Evolutionary conservation across 2,888 invertebrate genomes (phyloP).

Genomic region (Ophioninae sp.): DNA sequence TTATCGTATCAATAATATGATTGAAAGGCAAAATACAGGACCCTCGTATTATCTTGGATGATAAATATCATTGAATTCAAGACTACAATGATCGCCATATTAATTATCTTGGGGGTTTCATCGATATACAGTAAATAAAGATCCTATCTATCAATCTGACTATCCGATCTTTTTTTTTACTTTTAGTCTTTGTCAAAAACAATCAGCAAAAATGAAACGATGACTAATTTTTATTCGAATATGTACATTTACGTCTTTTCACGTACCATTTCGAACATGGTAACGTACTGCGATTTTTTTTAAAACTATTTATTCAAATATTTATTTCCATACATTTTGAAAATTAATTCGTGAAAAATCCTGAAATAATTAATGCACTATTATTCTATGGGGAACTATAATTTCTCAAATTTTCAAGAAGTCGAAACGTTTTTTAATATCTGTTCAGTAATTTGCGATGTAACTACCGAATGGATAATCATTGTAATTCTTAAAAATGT

Average conservation of each 20-base stretch:
- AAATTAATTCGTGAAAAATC: neutral
- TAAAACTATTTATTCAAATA: neutral
- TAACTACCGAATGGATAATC: too few species aligned
- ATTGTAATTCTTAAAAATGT: too few species aligned
- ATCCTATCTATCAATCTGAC: slow-evolving; percentile 30
- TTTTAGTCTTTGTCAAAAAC: slow-evolving; percentile 25
- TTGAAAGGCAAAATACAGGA: neutral
- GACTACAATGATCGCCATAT: neutral
- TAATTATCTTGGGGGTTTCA: slow-evolving; percentile 18
- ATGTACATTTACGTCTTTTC: neutral
- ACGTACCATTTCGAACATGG: too few species aligned
- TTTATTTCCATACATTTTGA: neutral
- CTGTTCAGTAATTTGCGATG: too few species aligned
- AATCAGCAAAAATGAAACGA: slow-evolving; percentile 13
- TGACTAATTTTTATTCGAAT: neutral
- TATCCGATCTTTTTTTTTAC: slow-evolving; percentile 18
- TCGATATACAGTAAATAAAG: slow-evolving; percentile 10
- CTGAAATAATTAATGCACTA: too few species aligned
- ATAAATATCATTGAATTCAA: neutral
- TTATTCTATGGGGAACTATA: too few species aligned
- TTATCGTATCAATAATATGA: neutral
- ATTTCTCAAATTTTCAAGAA: too few species aligned
- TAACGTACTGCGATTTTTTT: neutral
- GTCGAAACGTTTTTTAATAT: too few species aligned
- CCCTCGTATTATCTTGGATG: neutral